Percentiles rank a stretch among this genome's conserved stretches.
phyloP scores from a whole-genome alignment of 2,888 invertebrate genomes.

The Papilio elwesi region DNA sequence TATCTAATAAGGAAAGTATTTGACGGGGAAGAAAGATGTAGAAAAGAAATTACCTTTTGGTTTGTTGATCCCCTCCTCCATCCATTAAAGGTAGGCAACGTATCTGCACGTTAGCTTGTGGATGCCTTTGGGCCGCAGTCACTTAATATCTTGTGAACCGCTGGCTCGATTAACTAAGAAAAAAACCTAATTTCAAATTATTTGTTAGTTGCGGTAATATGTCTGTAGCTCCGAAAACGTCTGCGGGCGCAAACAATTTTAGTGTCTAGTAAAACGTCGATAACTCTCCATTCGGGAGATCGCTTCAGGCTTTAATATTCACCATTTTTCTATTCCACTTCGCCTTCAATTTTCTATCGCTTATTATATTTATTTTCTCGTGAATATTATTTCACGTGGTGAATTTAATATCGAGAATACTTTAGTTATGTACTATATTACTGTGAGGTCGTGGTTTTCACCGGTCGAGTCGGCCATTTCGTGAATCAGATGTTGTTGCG shows the following conservation, averaged over 20 bases:
- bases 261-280: slow-evolving; percentile 29
- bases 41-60: too few species aligned
- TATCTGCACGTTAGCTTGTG: too few species aligned
- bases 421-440: neutral
- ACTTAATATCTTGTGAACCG: too few species aligned
- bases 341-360: slow-evolving; percentile 17
- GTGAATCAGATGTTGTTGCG: too few species aligned
- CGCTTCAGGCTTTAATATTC: slow-evolving; percentile 28
- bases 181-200: neutral
- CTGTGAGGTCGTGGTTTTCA: too few species aligned
- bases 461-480: too few species aligned
- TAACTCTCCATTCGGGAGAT: slow-evolving; percentile 25
- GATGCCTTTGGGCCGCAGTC: too few species aligned
- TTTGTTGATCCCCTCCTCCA: too few species aligned
- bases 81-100: too few species aligned
- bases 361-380: slow-evolving; percentile 22
- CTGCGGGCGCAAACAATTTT: slow-evolving; percentile 22
- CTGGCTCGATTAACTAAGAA: too few species aligned
- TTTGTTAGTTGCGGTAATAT: slow-evolving; percentile 4
- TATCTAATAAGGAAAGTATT: too few species aligned
- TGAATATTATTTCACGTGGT: neutral
- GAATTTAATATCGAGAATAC: slow-evolving; percentile 4
- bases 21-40: too few species aligned
- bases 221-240: neutral
- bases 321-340: slow-evolving; percentile 30